These are phyloP conservation scores for Lerista edwardsae DNA, from an alignment of 2,797 vertebrate species.

Conservation along the genomic window DNA sequence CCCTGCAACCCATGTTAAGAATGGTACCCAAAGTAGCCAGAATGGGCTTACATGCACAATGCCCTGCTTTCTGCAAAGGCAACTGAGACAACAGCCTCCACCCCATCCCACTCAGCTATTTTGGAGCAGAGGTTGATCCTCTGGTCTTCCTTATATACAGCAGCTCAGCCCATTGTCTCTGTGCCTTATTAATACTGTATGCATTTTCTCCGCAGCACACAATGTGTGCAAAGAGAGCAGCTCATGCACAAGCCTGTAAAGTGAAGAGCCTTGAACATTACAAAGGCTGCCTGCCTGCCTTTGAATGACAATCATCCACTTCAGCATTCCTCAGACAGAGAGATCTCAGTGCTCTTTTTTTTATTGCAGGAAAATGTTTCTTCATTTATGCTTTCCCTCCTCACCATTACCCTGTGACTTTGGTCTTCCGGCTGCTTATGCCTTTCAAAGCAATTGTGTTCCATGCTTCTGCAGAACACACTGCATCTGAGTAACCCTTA, in stretches of 20 bases:
- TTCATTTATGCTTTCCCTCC: not conserved
- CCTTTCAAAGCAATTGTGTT: not conserved
- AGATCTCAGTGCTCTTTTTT: slow-evolving; percentile 8
- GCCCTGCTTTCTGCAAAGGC: not conserved
- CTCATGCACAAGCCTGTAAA: not conserved
- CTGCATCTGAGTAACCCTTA: not conserved
- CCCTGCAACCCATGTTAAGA: not conserved
- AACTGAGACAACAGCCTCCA: not conserved
- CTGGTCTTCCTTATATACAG: slow-evolving; percentile 22
- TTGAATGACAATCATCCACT: slow-evolving; percentile 3
- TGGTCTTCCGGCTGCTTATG: not conserved
- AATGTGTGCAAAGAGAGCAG: not conserved
- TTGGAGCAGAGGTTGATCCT: not conserved
- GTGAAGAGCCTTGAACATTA: not conserved
- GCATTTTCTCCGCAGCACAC: not conserved
- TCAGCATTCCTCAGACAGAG: not conserved
- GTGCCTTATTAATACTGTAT: slow-evolving; percentile 26
- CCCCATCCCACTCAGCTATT: not conserved
- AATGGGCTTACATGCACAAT: not conserved
- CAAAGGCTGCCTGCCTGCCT: not conserved
- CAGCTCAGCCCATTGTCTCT: slow-evolving; percentile 20
- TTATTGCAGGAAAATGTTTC: not conserved
- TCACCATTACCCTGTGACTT: not conserved
- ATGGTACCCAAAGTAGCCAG: not conserved
- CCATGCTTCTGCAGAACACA: not conserved